Evolutionary conservation across 1,140 invertebrate genomes (phyloP), one percentile per base, ranked within the genome.

Genomic region (Pollicipes pollicipes): DNA sequence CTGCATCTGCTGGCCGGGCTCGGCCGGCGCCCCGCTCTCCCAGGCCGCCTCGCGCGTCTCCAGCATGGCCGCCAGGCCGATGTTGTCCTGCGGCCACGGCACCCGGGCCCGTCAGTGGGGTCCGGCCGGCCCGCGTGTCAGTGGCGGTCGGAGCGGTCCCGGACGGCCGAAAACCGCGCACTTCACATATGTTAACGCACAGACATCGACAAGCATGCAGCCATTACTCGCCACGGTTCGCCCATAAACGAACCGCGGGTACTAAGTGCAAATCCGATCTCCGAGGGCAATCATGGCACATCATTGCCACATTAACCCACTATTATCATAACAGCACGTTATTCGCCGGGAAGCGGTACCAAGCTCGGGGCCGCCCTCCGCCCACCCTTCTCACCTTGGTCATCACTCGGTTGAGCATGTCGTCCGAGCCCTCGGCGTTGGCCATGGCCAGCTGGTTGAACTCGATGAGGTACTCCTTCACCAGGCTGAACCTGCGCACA

Each of bases 401-500:
- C 95, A 99, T 99, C 29, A 99, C 97, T 76, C 97, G 84, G 80
- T 98, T 99, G 74, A 99, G 83, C 95, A 99, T 98, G 78, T 98
- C 91, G 80, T 98, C 94, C 26, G 92, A 95, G 66, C 95, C 95
- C 79, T 98, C 94, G 31, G 95, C 94, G 80, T 96, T 97, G 10
- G 93, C 92, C 91, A 98, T 98, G 17, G 96, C 96, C 74, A 98
- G 81, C 82, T 98, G 94, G 82, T 97, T 98, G 83, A 98, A 99
- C 84, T 98, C 97, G 30, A 88, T 91, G 75, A 98, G 83, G 80
- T 97, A 91, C 79, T 98, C 93, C 79, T 95, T 94, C 68, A 98
- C 87, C 78, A 98, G 81, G 31, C 87, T 86, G 81, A 99, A 99
- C 83, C 95, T 97, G 80, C 29, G 76, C 80, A 80, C 77, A 70